Evolutionary conservation across 2,113 vertebrate species (phyloP).

Genomic region (Gymnobelideus leadbeateri): DNA sequence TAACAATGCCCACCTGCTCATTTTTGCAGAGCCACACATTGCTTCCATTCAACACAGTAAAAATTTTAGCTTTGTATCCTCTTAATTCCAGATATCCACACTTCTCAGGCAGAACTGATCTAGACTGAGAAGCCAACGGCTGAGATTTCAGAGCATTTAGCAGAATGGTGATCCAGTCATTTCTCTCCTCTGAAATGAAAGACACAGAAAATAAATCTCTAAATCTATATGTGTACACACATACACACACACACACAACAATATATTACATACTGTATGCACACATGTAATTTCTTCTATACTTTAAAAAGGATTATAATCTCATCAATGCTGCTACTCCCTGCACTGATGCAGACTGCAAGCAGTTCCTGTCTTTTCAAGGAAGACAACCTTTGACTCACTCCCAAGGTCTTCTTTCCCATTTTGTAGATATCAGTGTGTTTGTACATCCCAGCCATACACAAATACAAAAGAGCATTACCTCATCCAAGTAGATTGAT

Average conservation of each 20-base stretch:
- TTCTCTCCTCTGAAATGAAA: constrained; percentile 90
- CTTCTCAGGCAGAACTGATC: constrained; percentile 87
- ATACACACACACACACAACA: neutral
- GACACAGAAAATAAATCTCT: constrained; percentile 50
- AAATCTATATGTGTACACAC: neutral
- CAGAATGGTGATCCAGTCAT: constrained; percentile 93
- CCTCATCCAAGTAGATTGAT: neutral
- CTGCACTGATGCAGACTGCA: neutral
- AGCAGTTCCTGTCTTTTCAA: neutral
- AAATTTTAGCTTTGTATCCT: constrained; percentile 95
- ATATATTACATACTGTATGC: neutral
- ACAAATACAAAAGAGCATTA: neutral
- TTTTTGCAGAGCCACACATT: constrained; percentile 97
- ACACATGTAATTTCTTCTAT: neutral
- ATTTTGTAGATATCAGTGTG: neutral
- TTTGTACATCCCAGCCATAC: neutral
- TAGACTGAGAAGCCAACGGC: constrained; percentile 81
- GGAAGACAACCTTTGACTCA: neutral
- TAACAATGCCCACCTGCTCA: constrained; percentile 91
- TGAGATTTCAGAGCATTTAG: constrained; percentile 87
- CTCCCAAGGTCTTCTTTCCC: neutral
- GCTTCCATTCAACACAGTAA: constrained; percentile 91
- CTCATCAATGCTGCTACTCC: neutral
- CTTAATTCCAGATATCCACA: constrained; percentile 93
- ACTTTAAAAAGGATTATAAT: too few relatives aligned